phyloP scores from a whole-genome alignment of 1,140 invertebrate genomes.

The Plectrocnemia conspersa region DNA sequence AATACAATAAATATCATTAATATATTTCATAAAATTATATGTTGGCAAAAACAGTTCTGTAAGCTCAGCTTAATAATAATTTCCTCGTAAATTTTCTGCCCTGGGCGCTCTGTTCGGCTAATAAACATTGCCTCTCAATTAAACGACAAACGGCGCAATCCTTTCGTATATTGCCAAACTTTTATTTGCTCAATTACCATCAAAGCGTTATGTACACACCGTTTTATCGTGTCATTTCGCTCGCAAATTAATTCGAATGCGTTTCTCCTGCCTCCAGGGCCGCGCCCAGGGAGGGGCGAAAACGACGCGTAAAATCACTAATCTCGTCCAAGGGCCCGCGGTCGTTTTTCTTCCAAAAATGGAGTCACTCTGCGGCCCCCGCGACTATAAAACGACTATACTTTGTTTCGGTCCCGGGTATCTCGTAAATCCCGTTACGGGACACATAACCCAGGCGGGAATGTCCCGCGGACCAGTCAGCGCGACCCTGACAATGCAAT shows the following conservation, averaged over 20 bases:
- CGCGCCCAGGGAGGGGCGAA: not conserved
- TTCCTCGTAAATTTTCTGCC: too few species aligned
- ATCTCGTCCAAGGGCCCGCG: not conserved
- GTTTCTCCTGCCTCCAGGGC: not conserved
- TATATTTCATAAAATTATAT: too few species aligned
- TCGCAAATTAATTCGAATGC: not conserved
- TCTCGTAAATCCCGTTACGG: conserved; percentile 13
- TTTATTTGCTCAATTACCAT: too few species aligned
- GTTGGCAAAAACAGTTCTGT: too few species aligned
- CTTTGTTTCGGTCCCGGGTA: conserved; percentile 12
- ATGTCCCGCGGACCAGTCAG: not conserved
- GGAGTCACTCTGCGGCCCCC: conserved; percentile 11
- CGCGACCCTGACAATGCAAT: not conserved
- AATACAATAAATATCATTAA: too few species aligned
- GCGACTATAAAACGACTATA: conserved; percentile 11
- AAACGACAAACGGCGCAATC: too few species aligned
- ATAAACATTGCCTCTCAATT: too few species aligned
- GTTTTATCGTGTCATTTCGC: not conserved
- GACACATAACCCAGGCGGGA: conserved; percentile 8
- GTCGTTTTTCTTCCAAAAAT: conserved; percentile 17
- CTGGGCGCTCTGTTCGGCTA: too few species aligned
- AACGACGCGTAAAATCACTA: conserved; percentile 3
- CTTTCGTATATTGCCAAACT: too few species aligned
- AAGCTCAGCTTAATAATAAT: too few species aligned
- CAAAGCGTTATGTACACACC: too few species aligned